Conservation (phyloP, 1,140 invertebrate species). For the Drosophila ananassae region DNA sequence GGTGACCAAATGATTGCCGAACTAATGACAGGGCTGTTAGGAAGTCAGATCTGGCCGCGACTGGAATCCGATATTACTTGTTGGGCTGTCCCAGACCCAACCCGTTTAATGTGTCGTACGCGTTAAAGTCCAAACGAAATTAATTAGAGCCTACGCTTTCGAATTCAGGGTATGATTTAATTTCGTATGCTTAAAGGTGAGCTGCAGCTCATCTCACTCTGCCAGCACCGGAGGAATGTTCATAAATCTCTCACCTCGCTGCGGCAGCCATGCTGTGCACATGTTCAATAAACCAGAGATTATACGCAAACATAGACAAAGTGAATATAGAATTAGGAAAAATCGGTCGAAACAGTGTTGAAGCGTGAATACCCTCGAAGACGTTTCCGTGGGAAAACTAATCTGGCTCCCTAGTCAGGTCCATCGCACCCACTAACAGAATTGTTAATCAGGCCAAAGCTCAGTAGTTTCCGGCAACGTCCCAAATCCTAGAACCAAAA, state of each 20-base stretch:
- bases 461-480: not conserved
- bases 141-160: conserved; percentile 30
- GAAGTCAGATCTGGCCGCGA: conserved; percentile 72
- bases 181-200: conserved; percentile 43
- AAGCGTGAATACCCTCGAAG: conserved; percentile 34
- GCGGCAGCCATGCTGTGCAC: conserved; percentile 37
- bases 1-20: conserved; percentile 26
- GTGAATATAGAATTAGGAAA: conserved; percentile 47
- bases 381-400: conserved; percentile 13
- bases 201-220: conserved; percentile 11
- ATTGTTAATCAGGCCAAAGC: conserved; percentile 11
- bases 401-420: conserved; percentile 11
- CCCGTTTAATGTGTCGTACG: conserved; percentile 1
- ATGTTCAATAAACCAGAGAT: conserved; percentile 55
- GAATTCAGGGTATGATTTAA: conserved; percentile 6
- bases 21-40: conserved; percentile 70
- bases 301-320: conserved; percentile 56
- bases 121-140: conserved; percentile 30
- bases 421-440: conserved; percentile 8
- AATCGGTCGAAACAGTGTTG: conserved; percentile 4
- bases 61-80: conserved; percentile 71
- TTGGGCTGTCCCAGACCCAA: not conserved
- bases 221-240: conserved; percentile 5
- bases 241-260: conserved; percentile 39
- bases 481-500: not conserved